A percentile compares a stretch with the other conserved stretches of the same genome.
Conservation (phyloP, 2,888 invertebrate genomes). For the Smittia sp. region DNA sequence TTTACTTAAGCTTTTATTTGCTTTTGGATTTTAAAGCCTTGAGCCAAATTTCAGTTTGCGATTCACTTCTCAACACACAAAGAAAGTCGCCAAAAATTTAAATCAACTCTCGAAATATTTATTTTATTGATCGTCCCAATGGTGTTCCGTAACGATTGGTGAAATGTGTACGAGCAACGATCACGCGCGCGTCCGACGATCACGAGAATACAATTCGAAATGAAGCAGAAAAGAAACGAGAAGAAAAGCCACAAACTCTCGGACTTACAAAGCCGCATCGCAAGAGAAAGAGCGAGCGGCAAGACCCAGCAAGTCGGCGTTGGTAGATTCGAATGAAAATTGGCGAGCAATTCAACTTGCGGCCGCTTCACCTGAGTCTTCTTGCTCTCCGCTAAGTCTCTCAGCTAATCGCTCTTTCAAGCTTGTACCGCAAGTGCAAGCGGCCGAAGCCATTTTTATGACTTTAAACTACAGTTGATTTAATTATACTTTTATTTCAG, state of each 20-base stretch:
- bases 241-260: conserved; percentile 21
- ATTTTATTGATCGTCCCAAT: not conserved
- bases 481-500: conserved; percentile 22
- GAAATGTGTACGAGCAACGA: not conserved
- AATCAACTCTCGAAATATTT: not conserved
- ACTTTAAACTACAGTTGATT: conserved; percentile 20
- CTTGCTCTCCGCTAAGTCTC: not conserved
- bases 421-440: conserved; percentile 7
- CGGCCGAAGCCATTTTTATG: not conserved
- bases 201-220: conserved; percentile 38
- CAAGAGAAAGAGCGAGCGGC: conserved; percentile 5
- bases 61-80: not conserved
- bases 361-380: not conserved
- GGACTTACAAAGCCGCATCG: conserved; percentile 7
- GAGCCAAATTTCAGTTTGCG: not conserved
- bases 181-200: conserved; percentile 27
- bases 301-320: not conserved
- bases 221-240: conserved; percentile 36
- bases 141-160: too few relatives aligned
- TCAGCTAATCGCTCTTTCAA: not conserved
- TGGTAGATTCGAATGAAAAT: not conserved
- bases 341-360: not conserved
- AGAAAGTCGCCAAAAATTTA: not conserved
- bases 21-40: not conserved
- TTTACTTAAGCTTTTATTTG: not conserved